Conservation (phyloP, 1,140 invertebrate genomes). For the Aphidius gifuensis region DNA sequence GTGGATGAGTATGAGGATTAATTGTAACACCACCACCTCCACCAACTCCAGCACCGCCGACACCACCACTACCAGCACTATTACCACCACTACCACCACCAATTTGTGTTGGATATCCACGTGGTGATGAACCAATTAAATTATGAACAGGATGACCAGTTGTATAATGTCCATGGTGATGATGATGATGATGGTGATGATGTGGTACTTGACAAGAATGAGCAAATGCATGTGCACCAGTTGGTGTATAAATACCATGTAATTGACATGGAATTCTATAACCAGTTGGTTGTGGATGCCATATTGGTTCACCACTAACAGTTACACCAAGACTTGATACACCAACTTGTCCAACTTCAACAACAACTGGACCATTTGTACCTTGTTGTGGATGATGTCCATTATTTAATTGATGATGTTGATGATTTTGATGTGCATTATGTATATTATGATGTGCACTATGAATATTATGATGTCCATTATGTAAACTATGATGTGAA, state of each 20-base stretch:
- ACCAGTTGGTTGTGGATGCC: constrained; percentile 47
- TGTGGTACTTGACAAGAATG: constrained; percentile 51
- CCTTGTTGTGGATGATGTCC: constrained; percentile 47
- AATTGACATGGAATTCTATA: constrained; percentile 49
- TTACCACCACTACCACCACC: constrained; percentile 37
- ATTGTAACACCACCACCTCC: too few relatives aligned
- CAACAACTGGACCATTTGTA: constrained; percentile 45
- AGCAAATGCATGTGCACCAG: constrained; percentile 46
- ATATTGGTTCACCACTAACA: constrained; percentile 43
- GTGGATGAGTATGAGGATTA: too few relatives aligned
- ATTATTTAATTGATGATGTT: constrained; percentile 41
- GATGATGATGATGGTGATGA: constrained; percentile 43
- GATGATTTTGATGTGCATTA: constrained; percentile 43
- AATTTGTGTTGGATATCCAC: constrained; percentile 45
- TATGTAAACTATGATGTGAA: constrained; percentile 41
- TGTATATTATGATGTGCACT: constrained; percentile 43
- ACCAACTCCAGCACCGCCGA: too few relatives aligned
- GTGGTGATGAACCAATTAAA: constrained; percentile 42
- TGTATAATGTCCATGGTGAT: constrained; percentile 46
- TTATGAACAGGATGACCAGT: constrained; percentile 43
- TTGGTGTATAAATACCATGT: constrained; percentile 45
- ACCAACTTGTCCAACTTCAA: constrained; percentile 48
- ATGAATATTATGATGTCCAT: constrained; percentile 35
- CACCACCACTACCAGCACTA: too few relatives aligned
- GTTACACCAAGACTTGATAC: constrained; percentile 47